Evolutionary conservation across 2,888 invertebrate species (phyloP), one percentile per base, ranked within the genome.

Genomic region (Trichogramma evanescens): DNA sequence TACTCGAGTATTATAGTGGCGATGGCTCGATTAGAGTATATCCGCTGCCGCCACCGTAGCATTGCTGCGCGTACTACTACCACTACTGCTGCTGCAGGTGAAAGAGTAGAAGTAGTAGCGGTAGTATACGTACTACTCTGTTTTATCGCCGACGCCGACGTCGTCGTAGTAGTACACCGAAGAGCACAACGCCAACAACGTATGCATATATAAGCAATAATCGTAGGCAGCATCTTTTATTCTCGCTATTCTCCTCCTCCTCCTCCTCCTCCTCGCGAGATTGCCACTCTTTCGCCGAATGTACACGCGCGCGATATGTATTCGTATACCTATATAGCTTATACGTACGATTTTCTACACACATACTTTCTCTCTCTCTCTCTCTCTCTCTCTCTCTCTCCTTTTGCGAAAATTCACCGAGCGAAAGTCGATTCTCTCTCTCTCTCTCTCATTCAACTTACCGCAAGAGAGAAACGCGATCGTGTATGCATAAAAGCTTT

Each of bases 191-290:
- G 26, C 26, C 26, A 26, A 26, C 26, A 26, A 2, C 1, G 72
- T 74, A 73, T 72, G 74, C 73, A 73, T 71, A 2, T 26, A 26
- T 26, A 26, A 68, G 73, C 72, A 74, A 75, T 74, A 74, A 75
- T 73, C 69, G 69, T 69, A 65, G 67, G 49, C 66, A 67, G 66
- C 68, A 68, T 67, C 26, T 26, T 26, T 26, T 26, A 26, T 2
- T 26, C 26, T 26, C 26, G 3, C 26, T 26, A 26, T 2, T 26
- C 26, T 8, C 52, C 42, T 54, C 61, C 61, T 65, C 63, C 54
- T 56, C 54, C 26, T 26, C 13, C 13, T 46, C 49, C n/a, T n/a
- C 49, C 52, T 45, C 45, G 26, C 56, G 59, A 49, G 65, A 56
- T 59, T 63, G 62, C 58, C 26, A 26, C 26, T 26, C 26, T 26